Base-by-base conservation (phyloP, 2,113 vertebrate species). In the Ctenomys sociabilis region DNA sequence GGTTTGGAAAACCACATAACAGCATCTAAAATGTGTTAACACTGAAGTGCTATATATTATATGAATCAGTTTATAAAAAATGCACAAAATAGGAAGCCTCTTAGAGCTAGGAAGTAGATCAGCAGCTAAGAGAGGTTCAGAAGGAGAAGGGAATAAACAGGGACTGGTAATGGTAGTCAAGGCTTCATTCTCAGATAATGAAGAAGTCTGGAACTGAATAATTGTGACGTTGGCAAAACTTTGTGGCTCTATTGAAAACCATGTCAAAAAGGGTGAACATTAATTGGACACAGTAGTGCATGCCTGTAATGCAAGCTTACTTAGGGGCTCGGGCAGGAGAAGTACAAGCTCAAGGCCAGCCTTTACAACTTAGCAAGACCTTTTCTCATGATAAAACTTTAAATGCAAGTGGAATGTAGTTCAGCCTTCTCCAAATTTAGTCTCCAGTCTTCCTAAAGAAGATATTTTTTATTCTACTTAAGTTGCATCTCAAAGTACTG, bases 121-220 rank as follows among this genome's bases (percentile, higher is more conserved):
- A 85, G 3, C 63, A 16, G 17, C 57, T 88, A 12, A 1, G 21
- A 75, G 13, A 4, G 43, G 72, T 80, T 70, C 28, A 11, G 19
- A 7, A n/a, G 12, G 7, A 64, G 4, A 5, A 37, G 0, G 13
- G 22, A 70, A n/a, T 61, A 24, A 57, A 24, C 17, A 21, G 35
- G 19, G 30, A 66, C 21, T 84, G 24, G 11, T 37, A 43, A 37
- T 16, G 17, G 14, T 7, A 12, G 24, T 14, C 5, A 24, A 0
- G 0, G 6, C 35, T 82, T 61, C 28, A 81, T 66, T 82, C 0
- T 0, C 7, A 1, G 2, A 2, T 68, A 59, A 88, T 22, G 14
- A 72, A 82, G 85, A 81, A 43, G 24, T 35, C 13, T 78, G 40
- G 16, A 59, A 64, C 57, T 78, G 37, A 9, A 45, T 22, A 52